Conservation (phyloP, 1,140 invertebrate species). For the Uloborus diversus region DNA sequence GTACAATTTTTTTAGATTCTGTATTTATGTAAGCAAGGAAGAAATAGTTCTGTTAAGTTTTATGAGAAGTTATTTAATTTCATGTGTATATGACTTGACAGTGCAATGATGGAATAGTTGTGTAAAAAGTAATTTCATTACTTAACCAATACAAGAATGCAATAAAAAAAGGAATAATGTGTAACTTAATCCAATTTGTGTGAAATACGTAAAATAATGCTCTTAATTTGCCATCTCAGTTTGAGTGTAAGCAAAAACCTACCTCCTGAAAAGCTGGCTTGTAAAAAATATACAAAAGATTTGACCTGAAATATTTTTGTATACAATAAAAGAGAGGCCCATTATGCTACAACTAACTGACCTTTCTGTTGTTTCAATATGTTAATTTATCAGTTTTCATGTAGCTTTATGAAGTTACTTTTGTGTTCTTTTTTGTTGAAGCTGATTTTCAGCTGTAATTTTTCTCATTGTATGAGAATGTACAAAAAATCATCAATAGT, state of each 20-base stretch:
- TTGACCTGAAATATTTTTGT: constrained; percentile 31
- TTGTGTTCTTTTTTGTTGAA: not conserved
- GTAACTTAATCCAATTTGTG: not conserved
- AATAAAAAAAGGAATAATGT: not conserved
- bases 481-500: constrained; percentile 33
- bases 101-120: constrained; percentile 48
- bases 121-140: constrained; percentile 33
- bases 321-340: not conserved
- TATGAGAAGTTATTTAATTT: too few relatives aligned
- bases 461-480: constrained; percentile 24
- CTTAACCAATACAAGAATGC: constrained; percentile 10
- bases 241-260: constrained; percentile 17
- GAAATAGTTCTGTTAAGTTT: too few relatives aligned
- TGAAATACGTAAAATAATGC: not conserved
- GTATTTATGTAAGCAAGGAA: too few relatives aligned
- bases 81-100: constrained; percentile 25
- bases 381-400: not conserved
- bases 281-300: constrained; percentile 19
- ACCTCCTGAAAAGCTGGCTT: constrained; percentile 43
- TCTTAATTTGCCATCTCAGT: not conserved
- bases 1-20: too few relatives aligned
- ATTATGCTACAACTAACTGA: not conserved
- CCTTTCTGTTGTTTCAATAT: not conserved
- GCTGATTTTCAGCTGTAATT: not conserved
- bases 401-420: not conserved